Evolutionary conservation across 2,113 vertebrate genomes (phyloP).

Genomic region (Tursiops truncatus): DNA sequence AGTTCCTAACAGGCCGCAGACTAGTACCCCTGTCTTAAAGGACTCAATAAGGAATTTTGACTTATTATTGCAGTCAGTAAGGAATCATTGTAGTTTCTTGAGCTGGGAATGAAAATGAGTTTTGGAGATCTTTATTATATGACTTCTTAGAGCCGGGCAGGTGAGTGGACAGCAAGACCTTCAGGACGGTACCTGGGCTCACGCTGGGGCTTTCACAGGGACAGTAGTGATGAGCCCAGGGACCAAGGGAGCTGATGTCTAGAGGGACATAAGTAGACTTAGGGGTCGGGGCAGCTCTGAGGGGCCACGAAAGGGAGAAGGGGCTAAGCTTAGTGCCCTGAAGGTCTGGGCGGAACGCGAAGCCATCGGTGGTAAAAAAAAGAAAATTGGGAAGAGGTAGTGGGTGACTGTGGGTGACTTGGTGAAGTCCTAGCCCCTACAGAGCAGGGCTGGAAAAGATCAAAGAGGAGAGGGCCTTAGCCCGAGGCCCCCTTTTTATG

Average conservation of each 20-base stretch:
- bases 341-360: not conserved
- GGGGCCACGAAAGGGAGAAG: not conserved
- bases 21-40: not conserved
- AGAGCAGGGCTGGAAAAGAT: not conserved
- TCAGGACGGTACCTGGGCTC: not conserved
- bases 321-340: not conserved
- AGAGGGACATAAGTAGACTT: not conserved
- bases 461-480: not conserved
- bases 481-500: not conserved
- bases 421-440: not conserved
- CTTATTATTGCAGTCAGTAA: not conserved
- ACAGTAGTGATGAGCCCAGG: not conserved
- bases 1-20: no score
- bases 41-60: not conserved
- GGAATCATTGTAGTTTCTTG: not conserved
- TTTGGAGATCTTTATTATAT: not conserved
- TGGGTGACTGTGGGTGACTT: not conserved
- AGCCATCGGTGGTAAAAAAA: not conserved
- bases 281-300: no score
- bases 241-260: not conserved
- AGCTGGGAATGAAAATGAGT: not conserved
- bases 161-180: not conserved
- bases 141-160: not conserved
- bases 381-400: not conserved
- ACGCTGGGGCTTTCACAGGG: not conserved